Percentiles rank a stretch among this genome's conserved stretches.
Evolutionary conservation across 2,888 invertebrate species (phyloP).

Genomic region (Chalcis sispes): DNA sequence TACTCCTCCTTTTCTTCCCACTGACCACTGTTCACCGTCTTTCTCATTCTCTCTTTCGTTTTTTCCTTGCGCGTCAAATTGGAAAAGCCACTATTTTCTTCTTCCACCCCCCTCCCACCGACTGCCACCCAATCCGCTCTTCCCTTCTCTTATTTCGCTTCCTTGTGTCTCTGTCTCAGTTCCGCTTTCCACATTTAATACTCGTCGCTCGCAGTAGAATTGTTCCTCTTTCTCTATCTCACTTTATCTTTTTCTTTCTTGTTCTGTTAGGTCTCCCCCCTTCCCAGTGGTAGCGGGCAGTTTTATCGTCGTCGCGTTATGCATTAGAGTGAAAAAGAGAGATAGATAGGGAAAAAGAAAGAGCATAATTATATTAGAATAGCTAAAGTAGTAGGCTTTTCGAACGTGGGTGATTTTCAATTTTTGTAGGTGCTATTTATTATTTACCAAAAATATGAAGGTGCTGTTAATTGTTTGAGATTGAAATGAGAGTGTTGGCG

Average conservation of each 20-base stretch:
- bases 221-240: conserved; percentile 22
- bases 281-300: not conserved
- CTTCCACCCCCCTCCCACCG: conserved; percentile 1
- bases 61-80: conserved; percentile 33
- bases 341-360: too few relatives aligned
- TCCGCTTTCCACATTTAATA: conserved; percentile 51
- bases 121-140: conserved; percentile 46
- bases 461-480: too few relatives aligned
- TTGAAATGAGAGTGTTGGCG: not conserved
- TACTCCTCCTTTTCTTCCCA: conserved; percentile 11
- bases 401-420: too few relatives aligned
- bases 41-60: conserved; percentile 21
- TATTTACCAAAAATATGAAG: too few relatives aligned
- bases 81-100: conserved; percentile 51
- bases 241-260: conserved; percentile 19
- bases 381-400: too few relatives aligned
- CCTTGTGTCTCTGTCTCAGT: conserved; percentile 41
- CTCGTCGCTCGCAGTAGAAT: conserved; percentile 13
- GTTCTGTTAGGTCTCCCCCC: too few relatives aligned
- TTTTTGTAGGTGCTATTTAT: too few relatives aligned
- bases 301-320: not conserved
- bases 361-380: too few relatives aligned
- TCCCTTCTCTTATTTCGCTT: conserved; percentile 50
- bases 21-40: conserved; percentile 7
- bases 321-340: not conserved